Evolutionary conservation across 1,140 invertebrate genomes (phyloP).

Genomic region (Penaeus chinensis): DNA sequence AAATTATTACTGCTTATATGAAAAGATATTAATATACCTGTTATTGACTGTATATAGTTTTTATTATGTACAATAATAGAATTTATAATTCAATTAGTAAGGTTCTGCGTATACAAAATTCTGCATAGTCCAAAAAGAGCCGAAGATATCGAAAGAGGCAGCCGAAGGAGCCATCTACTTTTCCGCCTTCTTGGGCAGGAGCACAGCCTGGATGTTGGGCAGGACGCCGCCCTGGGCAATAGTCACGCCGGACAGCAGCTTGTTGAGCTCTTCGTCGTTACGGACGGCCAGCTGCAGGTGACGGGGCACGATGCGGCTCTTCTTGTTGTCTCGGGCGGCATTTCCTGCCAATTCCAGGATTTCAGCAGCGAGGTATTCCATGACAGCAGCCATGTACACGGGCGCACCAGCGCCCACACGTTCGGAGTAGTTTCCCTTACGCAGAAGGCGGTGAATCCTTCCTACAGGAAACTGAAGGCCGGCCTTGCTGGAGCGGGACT

Average conservation of each 20-base stretch:
- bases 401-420: slow-evolving; percentile 78
- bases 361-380: slow-evolving; percentile 76
- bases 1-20: too few relatives aligned
- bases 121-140: too few relatives aligned
- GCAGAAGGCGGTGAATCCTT: slow-evolving; percentile 77
- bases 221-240: slow-evolving; percentile 87
- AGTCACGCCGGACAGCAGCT: slow-evolving; percentile 81
- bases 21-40: too few relatives aligned
- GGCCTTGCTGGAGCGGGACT: slow-evolving; percentile 72
- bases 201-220: slow-evolving; percentile 80
- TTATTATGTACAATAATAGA: too few relatives aligned
- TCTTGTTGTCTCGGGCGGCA: slow-evolving; percentile 48
- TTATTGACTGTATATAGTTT: too few relatives aligned
- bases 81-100: too few relatives aligned
- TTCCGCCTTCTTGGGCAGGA: slow-evolving; percentile 75
- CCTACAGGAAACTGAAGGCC: slow-evolving; percentile 80
- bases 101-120: too few relatives aligned
- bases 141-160: too few relatives aligned
- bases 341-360: slow-evolving; percentile 71
- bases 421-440: slow-evolving; percentile 80
- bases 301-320: slow-evolving; percentile 78
- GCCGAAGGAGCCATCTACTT: not conserved
- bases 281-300: slow-evolving; percentile 85
- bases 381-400: slow-evolving; percentile 78
- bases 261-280: slow-evolving; percentile 87